Evolutionary conservation across 2,113 vertebrate genomes (phyloP).

Genomic region (Pogona vitticeps): DNA sequence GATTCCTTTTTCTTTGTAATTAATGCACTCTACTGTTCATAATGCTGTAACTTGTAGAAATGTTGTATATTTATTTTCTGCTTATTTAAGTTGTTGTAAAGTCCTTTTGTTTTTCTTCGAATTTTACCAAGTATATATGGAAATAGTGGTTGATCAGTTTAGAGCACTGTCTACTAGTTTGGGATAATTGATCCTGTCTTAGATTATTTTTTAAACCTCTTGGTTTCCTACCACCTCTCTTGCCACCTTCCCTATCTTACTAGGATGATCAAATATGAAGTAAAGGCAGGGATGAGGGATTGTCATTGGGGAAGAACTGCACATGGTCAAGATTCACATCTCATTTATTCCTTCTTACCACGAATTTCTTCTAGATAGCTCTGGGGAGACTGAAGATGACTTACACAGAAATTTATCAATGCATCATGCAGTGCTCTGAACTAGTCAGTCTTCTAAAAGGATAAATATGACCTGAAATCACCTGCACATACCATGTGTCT

Average conservation of each 20-base stretch:
- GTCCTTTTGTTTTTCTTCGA: constrained; percentile 50
- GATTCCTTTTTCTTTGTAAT: constrained; percentile 71
- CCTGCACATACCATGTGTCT: not conserved
- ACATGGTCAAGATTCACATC: not conserved
- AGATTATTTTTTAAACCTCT: not conserved
- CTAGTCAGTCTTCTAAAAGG: constrained; percentile 16
- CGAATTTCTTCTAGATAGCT: not conserved
- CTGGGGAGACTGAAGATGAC: not conserved
- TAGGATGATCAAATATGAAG: not conserved
- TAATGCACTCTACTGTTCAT: constrained; percentile 81
- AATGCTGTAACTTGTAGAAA: constrained; percentile 83
- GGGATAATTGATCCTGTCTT: not conserved
- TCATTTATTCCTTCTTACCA: no score
- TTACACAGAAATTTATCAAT: not conserved
- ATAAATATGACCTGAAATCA: not conserved
- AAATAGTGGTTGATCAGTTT: constrained; percentile 45
- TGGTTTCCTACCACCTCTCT: not conserved
- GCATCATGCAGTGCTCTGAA: constrained; percentile 6
- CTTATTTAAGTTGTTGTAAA: constrained; percentile 82
- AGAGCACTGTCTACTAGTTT: constrained; percentile 33
- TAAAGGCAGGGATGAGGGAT: not conserved
- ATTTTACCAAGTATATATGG: constrained; percentile 30
- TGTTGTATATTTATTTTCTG: constrained; percentile 84
- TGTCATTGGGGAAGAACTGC: not conserved
- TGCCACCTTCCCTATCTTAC: constrained; percentile 8